Base-by-base conservation (phyloP, 2,888 invertebrate species). In the Pherbina coryleti region DNA sequence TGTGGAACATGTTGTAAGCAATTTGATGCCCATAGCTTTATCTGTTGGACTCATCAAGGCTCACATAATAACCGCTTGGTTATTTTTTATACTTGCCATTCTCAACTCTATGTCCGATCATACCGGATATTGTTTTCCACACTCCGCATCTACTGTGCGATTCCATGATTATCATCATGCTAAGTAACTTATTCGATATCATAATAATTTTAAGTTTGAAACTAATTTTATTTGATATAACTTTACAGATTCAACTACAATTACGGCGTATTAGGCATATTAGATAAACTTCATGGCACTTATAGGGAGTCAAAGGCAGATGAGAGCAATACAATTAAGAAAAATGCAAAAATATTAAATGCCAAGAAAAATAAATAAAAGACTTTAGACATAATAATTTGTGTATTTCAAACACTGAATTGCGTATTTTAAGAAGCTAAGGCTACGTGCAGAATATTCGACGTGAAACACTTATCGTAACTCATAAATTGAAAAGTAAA, bases 101-200 rank as follows among this genome's bases (percentile, higher is more conserved):
- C 84, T 94, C 31, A 93, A 94, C 14, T 95, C 96, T 2, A 91
- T 96, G 79, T 93, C 94, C 85, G 93, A 95, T 51, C 96, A 96
- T 88, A 93, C 94, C 67, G 96, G 96, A 9, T 96, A 96, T 86
- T 95, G 95, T 88, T 91, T 96, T 84, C 96, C 96, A 1, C 94
- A 95, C 88, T 85, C 85, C 0, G 92, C 95, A 83, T 94, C 94
- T 0, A 95, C 95, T 7, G 95, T 96, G 14, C 95, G 96, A 86
- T 94, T 95, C 5, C 96, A 96, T 86, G 96, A 96, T 89, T 96
- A 93, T 87, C 96, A 96, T 88, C 96, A 96, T 88, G 91, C 95
- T 82, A 96, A 95, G 94, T 94, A 89, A 91, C 83, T 83, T 14
- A n/a, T 0, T 22, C 17, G 31, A 7, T 5, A 17, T 5, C 22